Conservation (phyloP, 1,140 invertebrate genomes). For the Ceratina australensis region DNA sequence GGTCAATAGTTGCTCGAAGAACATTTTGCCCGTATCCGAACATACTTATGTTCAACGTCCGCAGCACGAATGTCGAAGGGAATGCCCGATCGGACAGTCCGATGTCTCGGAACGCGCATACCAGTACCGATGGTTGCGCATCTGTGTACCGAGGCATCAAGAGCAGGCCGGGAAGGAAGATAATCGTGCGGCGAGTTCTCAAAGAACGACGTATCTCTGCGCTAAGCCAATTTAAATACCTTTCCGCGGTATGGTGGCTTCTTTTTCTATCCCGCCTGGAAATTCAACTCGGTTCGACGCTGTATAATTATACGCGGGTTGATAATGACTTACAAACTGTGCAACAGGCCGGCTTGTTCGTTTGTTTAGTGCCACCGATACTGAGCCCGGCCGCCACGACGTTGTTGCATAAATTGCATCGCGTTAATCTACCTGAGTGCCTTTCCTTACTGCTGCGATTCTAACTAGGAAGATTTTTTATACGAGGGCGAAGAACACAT, state of each 20-base stretch:
- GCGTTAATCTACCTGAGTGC: slow-evolving; percentile 44
- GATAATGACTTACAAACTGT: slow-evolving; percentile 64
- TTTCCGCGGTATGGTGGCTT: slow-evolving; percentile 44
- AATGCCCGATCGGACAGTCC: slow-evolving; percentile 34
- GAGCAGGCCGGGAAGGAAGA: slow-evolving; percentile 34
- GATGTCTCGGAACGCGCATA: slow-evolving; percentile 37
- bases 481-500: not conserved
- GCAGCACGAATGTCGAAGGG: slow-evolving; percentile 29
- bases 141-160: slow-evolving; percentile 3
- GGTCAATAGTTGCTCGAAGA: no score
- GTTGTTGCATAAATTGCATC: slow-evolving; percentile 55
- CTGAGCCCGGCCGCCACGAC: slow-evolving; percentile 28
- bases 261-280: slow-evolving; percentile 42
- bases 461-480: slow-evolving; percentile 1
- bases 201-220: slow-evolving; percentile 53
- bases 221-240: slow-evolving; percentile 64
- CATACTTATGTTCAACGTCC: not conserved
- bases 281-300: slow-evolving; percentile 31
- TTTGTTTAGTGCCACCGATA: slow-evolving; percentile 62
- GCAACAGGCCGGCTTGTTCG: slow-evolving; percentile 42
- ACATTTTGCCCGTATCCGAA: not conserved
- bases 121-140: not conserved
- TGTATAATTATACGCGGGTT: slow-evolving; percentile 62
- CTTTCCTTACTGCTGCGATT: slow-evolving; percentile 24
- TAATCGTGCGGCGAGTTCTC: slow-evolving; percentile 58